A percentile compares a stretch with the other conserved stretches of the same genome.
Conservation (phyloP, 1,140 invertebrate species). For the Archegozetes longisetosus region DNA sequence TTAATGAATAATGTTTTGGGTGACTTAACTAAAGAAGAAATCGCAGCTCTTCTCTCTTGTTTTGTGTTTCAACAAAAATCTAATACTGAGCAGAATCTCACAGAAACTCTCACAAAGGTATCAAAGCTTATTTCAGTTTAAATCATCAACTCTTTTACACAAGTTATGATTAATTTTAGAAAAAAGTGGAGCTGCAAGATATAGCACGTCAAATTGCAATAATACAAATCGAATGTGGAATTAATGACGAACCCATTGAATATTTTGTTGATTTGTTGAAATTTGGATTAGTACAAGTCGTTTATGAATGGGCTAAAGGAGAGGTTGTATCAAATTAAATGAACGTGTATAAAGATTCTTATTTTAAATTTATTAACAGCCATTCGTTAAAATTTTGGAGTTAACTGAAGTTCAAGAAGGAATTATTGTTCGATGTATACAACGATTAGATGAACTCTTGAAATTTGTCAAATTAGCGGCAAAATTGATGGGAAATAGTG, state of each 20-base stretch:
- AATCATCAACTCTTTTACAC: too few species aligned
- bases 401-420: constrained; percentile 89
- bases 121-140: constrained; percentile 20
- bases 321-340: constrained; percentile 38
- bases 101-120: constrained; percentile 9
- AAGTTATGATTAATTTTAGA: constrained; percentile 31
- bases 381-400: constrained; percentile 81
- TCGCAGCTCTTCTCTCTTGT: constrained; percentile 75
- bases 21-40: constrained; percentile 67
- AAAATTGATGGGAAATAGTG: constrained; percentile 76
- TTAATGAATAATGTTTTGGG: constrained; percentile 78
- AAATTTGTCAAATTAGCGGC: constrained; percentile 84
- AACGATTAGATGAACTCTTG: constrained; percentile 82
- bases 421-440: constrained; percentile 92
- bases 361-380: constrained; percentile 34
- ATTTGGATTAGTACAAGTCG: constrained; percentile 78
- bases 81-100: constrained; percentile 31
- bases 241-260: too few species aligned
- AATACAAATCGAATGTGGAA: constrained; percentile 37
- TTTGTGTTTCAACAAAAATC: constrained; percentile 77
- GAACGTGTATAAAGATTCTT: constrained; percentile 4
- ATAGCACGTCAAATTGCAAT: constrained; percentile 37
- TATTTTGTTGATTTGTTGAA: too few species aligned
- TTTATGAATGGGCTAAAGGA: constrained; percentile 86
- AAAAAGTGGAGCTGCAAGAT: constrained; percentile 35